A percentile compares a stretch with the other conserved stretches of the same genome.
Conservation (phyloP, 2,113 vertebrate species). For the Gnathonemus echidnorhynchus region DNA sequence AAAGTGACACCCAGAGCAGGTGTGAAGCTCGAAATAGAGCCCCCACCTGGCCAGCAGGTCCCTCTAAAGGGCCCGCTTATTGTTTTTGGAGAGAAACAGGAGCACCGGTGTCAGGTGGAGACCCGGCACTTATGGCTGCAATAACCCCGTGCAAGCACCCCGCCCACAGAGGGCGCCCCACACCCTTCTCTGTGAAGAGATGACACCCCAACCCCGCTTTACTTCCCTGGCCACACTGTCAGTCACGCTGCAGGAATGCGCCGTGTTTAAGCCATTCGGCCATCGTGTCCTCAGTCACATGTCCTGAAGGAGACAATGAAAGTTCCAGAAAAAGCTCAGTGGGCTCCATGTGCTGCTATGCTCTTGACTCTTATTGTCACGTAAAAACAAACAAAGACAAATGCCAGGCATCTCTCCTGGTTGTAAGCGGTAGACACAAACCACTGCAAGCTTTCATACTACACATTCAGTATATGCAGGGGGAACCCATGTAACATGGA, state of each 20-base stretch:
- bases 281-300: neutral
- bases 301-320: neutral
- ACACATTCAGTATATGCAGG: neutral
- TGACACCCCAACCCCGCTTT: slow-evolving; percentile 52
- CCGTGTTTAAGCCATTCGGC: neutral
- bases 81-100: slow-evolving; percentile 72
- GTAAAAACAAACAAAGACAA: neutral
- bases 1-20: slow-evolving; percentile 23
- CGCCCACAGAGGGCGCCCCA: slow-evolving; percentile 43
- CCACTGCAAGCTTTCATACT: neutral
- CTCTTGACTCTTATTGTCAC: neutral
- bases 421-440: neutral
- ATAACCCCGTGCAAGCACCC: neutral
- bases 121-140: slow-evolving; percentile 57
- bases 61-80: slow-evolving; percentile 39
- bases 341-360: neutral
- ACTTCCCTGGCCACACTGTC: slow-evolving; percentile 37
- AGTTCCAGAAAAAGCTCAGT: neutral
- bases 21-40: slow-evolving; percentile 9
- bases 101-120: slow-evolving; percentile 62
- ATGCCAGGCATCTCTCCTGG: neutral
- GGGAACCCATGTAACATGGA: neutral
- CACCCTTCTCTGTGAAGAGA: slow-evolving; percentile 50
- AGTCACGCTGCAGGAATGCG: slow-evolving; percentile 28
- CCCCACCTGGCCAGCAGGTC: neutral